These are phyloP conservation scores for Acleris emargana DNA, from an alignment of 2,888 invertebrate genomes.

Conservation along the genomic window DNA sequence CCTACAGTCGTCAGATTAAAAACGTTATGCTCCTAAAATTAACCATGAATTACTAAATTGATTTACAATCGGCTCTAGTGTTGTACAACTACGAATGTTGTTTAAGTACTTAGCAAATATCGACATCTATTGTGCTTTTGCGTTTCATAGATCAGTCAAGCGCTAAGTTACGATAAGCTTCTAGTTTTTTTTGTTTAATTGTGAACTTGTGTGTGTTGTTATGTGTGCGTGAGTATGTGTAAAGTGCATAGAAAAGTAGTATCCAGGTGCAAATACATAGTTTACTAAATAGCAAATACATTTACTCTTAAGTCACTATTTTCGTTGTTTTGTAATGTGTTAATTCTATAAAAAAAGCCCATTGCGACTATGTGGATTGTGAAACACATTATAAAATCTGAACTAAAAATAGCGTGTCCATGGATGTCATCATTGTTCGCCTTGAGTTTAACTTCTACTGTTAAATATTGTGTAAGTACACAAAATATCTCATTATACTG, in stretches of 20 bases:
- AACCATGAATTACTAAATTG: too few relatives aligned
- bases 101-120: neutral
- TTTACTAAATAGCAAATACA: neutral
- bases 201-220: slow-evolving; percentile 37
- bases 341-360: neutral
- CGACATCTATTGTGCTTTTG: neutral
- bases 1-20: neutral
- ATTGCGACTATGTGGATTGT: slow-evolving; percentile 7
- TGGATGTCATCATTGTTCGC: slow-evolving; percentile 10
- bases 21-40: neutral
- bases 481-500: slow-evolving; percentile 4
- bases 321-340: too few relatives aligned
- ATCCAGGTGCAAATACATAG: slow-evolving; percentile 3
- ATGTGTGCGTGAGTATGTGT: slow-evolving; percentile 43
- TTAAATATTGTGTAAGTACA: neutral
- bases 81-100: neutral
- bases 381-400: slow-evolving; percentile 20
- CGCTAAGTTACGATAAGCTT: slow-evolving; percentile 3
- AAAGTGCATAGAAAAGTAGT: slow-evolving; percentile 38
- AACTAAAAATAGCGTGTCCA: slow-evolving; percentile 15
- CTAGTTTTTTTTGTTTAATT: slow-evolving; percentile 16
- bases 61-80: slow-evolving; percentile 32
- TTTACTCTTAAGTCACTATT: too few relatives aligned
- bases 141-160: neutral
- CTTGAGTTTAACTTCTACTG: slow-evolving; percentile 19